Evolutionary conservation across 2,797 vertebrate species (phyloP), one percentile per base, ranked within the genome.

Genomic region (Botia kubotai): DNA sequence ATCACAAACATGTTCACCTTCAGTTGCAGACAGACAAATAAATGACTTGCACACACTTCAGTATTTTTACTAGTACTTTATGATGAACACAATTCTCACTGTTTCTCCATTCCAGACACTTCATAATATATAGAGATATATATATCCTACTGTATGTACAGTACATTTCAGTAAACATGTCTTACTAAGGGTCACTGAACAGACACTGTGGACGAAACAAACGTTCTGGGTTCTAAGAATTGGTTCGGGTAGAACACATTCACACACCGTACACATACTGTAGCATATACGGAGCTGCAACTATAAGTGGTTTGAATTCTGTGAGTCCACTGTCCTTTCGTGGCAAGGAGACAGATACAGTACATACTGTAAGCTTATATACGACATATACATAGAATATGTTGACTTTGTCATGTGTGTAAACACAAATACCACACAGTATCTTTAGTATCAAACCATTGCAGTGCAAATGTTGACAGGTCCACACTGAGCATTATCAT

Each of bases 381-480:
- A 46, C 58, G 86, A 75, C 80, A 72, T 77, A 72, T 80, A 75
- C 65, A 76, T 62, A 70, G 52, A 73, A 81, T 73, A 76, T 73
- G 39, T 26, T 2, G 23, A 82, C 62, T 79, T 82, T 75, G 73
- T 76, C 43, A 72, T 75, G 72, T 74, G 60, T 83, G 82, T 84
- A 89, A 87, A 88, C 88, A 86, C 65, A 80, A 85, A 86, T 73
- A 89, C 83, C 67, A 82, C 84, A 87, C 87, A 86, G 84, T 72
- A 88, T 75, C 67, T 77, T 84, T 46, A 86, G 73, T 77, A 82
- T 66, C 84, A 70, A 81, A 70, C 83, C 79, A 84, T 62, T 82
- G 29, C 29, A 29, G 29, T 29, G 29, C 11, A 52, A 72, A 84
- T 29, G 36, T 58, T 83, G 71, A 81, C 75, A 67, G 66, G 68